Percentiles rank a stretch among this genome's conserved stretches.
These are phyloP conservation scores for Merluccius polli DNA, from an alignment of 2,797 vertebrate genomes.

Conservation along the genomic window DNA sequence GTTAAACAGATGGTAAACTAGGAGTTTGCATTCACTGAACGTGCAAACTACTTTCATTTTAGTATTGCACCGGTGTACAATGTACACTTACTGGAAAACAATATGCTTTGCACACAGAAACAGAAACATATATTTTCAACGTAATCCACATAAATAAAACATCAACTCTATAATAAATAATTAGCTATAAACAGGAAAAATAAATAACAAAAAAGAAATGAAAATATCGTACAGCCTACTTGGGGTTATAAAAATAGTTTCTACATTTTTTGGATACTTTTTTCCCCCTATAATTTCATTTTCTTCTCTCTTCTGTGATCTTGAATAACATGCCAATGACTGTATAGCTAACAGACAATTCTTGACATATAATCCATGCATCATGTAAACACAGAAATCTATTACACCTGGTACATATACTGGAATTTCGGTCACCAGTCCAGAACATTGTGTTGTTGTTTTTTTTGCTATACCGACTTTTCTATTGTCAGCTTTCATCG, in stretches of 20 bases:
- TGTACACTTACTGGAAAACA: not conserved
- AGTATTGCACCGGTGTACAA: conserved; percentile 15
- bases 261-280: conserved; percentile 45
- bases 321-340: conserved; percentile 42
- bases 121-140: conserved; percentile 9
- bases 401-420: conserved; percentile 2
- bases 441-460: not conserved
- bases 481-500: not conserved
- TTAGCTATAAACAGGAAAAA: conserved; percentile 16
- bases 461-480: not conserved
- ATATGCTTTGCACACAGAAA: not conserved
- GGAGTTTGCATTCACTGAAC: conserved; percentile 22
- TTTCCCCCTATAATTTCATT: conserved; percentile 13
- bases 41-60: conserved; percentile 21
- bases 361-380: conserved; percentile 33
- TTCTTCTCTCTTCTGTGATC: conserved; percentile 46
- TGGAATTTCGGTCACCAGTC: not conserved
- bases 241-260: conserved; percentile 75
- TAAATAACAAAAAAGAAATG: conserved; percentile 42
- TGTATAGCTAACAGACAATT: conserved; percentile 40
- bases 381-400: conserved; percentile 18
- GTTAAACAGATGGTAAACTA: conserved; percentile 26
- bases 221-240: conserved; percentile 6
- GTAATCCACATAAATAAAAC: conserved; percentile 37
- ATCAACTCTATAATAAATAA: conserved; percentile 40